Percentiles rank a stretch among this genome's conserved stretches.
Conservation (phyloP, 2,797 vertebrate species). For the Peromyscus melanophrys region DNA sequence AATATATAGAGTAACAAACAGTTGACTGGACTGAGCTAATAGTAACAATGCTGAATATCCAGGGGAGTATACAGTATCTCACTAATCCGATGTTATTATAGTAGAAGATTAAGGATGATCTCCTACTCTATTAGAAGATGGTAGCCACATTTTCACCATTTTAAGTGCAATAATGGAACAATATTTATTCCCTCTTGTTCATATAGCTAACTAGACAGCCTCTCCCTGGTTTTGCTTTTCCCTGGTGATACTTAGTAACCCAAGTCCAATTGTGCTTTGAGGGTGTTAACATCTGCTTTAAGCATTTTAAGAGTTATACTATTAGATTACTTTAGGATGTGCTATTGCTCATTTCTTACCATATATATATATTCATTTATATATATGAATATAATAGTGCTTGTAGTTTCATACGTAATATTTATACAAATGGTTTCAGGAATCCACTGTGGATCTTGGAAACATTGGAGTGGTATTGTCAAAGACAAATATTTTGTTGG, state of each 20-base stretch:
- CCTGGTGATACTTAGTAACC: neutral
- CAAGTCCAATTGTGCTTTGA: neutral
- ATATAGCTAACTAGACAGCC: neutral
- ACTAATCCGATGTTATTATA: neutral
- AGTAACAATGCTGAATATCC: neutral
- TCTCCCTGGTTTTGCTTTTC: neutral
- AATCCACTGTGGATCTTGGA: neutral
- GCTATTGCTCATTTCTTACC: neutral
- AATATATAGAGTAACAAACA: neutral
- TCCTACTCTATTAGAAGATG: neutral
- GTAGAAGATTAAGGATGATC: neutral
- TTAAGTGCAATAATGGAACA: neutral
- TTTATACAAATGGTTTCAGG: neutral
- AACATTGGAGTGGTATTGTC: neutral
- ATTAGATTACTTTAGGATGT: neutral
- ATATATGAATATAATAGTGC: neutral
- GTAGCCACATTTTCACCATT: conserved; percentile 15
- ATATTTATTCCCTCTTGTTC: conserved; percentile 27
- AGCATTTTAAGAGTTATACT: neutral
- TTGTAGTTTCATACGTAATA: neutral
- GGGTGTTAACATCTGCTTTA: neutral
- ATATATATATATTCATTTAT: no score
- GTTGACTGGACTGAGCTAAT: conserved; percentile 15
- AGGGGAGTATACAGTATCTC: neutral
- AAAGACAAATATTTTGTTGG: neutral